Conservation (phyloP, 2,797 vertebrate genomes). For the Crenuchus spilurus region DNA sequence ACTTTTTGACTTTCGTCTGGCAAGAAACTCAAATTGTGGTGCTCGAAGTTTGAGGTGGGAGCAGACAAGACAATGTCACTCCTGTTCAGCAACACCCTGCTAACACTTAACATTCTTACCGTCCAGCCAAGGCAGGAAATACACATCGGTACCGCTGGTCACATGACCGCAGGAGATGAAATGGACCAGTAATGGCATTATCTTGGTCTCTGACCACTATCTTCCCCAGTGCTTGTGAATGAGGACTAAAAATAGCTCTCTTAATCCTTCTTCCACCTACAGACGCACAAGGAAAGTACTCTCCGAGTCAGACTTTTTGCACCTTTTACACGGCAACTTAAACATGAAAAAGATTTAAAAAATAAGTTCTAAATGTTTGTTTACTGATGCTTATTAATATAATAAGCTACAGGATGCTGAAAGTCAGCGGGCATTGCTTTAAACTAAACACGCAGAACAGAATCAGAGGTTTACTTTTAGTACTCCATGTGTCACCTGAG, state of each 20-base stretch:
- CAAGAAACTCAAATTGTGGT: neutral
- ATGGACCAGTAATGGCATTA: conserved; percentile 68
- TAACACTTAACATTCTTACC: conserved; percentile 52
- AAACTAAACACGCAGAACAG: neutral
- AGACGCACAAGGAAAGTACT: conserved; percentile 46
- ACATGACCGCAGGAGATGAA: conserved; percentile 60
- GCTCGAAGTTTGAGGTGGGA: conserved; percentile 9
- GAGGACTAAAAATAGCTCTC: conserved; percentile 57
- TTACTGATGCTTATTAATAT: too few relatives aligned
- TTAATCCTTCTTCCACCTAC: conserved; percentile 53
- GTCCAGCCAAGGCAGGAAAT: conserved; percentile 59
- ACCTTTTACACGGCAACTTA: too few relatives aligned
- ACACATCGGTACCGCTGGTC: conserved; percentile 53
- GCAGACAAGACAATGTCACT: conserved; percentile 48
- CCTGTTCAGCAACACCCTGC: conserved; percentile 43
- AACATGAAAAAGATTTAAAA: too few relatives aligned
- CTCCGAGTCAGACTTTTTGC: neutral
- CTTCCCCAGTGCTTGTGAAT: conserved; percentile 58
- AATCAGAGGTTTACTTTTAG: neutral
- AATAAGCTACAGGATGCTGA: too few relatives aligned
- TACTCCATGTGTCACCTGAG: neutral
- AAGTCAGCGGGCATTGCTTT: neutral
- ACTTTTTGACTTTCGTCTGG: conserved; percentile 8
- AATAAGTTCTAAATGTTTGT: too few relatives aligned
- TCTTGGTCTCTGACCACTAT: conserved; percentile 55